These are phyloP conservation scores for Eleutherodactylus coqui DNA, from an alignment of 2,797 vertebrate species.

Conservation along the genomic window DNA sequence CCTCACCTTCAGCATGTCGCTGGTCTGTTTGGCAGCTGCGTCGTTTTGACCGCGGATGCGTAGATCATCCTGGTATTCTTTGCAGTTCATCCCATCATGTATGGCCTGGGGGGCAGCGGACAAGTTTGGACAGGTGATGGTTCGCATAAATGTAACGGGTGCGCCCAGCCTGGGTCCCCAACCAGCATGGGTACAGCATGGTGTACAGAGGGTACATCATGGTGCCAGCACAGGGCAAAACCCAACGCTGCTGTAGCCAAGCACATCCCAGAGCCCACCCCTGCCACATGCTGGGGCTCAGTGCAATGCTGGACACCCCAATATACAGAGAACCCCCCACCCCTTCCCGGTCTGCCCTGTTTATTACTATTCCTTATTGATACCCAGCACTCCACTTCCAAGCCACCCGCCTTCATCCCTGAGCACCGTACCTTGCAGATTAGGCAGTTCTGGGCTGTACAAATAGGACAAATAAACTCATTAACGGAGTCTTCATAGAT, in stretches of 20 bases:
- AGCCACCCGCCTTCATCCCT: neutral
- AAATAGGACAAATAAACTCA: conserved; percentile 85
- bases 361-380: neutral
- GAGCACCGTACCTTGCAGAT: conserved; percentile 80
- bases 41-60: conserved; percentile 79
- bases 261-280: no score
- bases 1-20: conserved; percentile 82
- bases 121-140: neutral
- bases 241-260: no score
- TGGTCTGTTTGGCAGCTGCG: conserved; percentile 81
- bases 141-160: neutral
- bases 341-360: neutral
- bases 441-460: conserved; percentile 84
- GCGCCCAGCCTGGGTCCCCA: neutral
- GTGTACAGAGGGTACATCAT: neutral
- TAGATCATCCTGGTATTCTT: conserved; percentile 86
- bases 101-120: conserved; percentile 77
- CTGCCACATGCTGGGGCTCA: neutral
- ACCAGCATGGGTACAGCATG: no score
- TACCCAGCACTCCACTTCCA: neutral
- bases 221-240: neutral
- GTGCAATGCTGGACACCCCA: no score
- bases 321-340: no score
- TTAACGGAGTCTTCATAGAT: conserved; percentile 85
- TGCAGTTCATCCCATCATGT: conserved; percentile 86